Evolutionary conservation across 2,113 vertebrate genomes (phyloP).

Genomic region (Sciurus niger): DNA sequence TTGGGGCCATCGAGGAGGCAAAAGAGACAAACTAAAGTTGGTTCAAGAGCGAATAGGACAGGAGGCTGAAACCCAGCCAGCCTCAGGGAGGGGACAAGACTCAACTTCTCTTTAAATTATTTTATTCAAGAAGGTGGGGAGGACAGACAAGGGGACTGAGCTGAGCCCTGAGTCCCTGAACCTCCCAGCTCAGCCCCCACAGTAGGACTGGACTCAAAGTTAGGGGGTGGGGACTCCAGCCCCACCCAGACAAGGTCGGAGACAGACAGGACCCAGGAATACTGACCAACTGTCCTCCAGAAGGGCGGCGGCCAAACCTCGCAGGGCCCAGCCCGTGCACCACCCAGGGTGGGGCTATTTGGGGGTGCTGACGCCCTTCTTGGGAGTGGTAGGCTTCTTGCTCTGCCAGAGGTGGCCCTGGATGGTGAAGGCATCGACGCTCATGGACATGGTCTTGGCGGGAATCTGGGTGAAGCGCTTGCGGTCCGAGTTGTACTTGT

Average conservation of each 20-base stretch:
- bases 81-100: background rate
- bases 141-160: slow-evolving; percentile 72
- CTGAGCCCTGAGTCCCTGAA: slow-evolving; percentile 84
- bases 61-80: background rate
- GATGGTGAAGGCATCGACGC: slow-evolving; percentile 96
- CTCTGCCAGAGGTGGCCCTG: slow-evolving; percentile 95
- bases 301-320: background rate
- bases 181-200: slow-evolving; percentile 82
- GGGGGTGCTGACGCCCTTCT: slow-evolving; percentile 93
- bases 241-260: slow-evolving; percentile 40
- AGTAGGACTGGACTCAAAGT: slow-evolving; percentile 66
- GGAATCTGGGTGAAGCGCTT: slow-evolving; percentile 96
- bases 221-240: slow-evolving; percentile 67
- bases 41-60: background rate
- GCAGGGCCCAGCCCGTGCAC: background rate
- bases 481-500: slow-evolving; percentile 97
- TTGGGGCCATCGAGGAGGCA: accelerated
- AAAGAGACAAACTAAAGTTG: background rate
- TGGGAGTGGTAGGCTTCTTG: slow-evolving; percentile 94
- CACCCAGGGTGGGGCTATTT: slow-evolving; percentile 84
- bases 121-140: slow-evolving; percentile 81
- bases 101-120: slow-evolving; percentile 67
- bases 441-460: slow-evolving; percentile 97
- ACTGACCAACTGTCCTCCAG: background rate
- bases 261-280: slow-evolving; percentile 49